Evolutionary conservation across 2,888 invertebrate species (phyloP).

Genomic region (Steromphala cineraria): DNA sequence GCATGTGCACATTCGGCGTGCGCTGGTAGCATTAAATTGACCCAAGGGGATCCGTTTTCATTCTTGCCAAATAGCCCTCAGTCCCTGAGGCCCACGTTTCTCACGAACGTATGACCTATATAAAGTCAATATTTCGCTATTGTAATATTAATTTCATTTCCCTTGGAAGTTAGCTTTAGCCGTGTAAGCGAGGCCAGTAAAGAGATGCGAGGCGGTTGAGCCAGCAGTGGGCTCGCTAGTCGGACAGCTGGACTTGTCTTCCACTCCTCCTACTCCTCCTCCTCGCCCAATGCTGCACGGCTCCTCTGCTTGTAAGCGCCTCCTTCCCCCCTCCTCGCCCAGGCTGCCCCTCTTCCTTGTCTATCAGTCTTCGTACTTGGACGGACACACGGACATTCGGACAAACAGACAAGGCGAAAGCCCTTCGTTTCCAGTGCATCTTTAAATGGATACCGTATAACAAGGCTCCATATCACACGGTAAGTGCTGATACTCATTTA

Average conservation of each 20-base stretch:
- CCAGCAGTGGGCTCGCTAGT: neutral
- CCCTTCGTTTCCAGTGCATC: too few relatives aligned
- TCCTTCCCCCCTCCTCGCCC: neutral
- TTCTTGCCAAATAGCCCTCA: neutral
- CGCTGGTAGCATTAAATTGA: slow-evolving; percentile 3
- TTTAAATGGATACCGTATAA: too few relatives aligned
- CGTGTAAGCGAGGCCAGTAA: neutral
- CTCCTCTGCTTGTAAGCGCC: neutral
- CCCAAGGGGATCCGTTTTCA: neutral
- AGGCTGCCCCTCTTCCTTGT: neutral
- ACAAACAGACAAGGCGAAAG: too few relatives aligned
- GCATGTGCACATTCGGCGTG: slow-evolving; percentile 1
- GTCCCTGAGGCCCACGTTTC: neutral
- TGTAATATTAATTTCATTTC: slow-evolving; percentile 3
- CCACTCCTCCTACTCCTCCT: neutral
- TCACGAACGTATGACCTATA: slow-evolving; percentile 11
- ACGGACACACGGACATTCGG: too few relatives aligned
- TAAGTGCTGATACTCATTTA: too few relatives aligned
- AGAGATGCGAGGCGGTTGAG: neutral
- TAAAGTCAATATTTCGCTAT: slow-evolving; percentile 16
- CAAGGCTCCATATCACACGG: too few relatives aligned
- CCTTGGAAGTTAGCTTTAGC: neutral
- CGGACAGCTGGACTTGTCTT: neutral
- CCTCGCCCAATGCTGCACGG: neutral
- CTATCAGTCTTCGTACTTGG: too few relatives aligned